Evolutionary conservation across 1,140 invertebrate species (phyloP).

Genomic region (Hestina assimilis): DNA sequence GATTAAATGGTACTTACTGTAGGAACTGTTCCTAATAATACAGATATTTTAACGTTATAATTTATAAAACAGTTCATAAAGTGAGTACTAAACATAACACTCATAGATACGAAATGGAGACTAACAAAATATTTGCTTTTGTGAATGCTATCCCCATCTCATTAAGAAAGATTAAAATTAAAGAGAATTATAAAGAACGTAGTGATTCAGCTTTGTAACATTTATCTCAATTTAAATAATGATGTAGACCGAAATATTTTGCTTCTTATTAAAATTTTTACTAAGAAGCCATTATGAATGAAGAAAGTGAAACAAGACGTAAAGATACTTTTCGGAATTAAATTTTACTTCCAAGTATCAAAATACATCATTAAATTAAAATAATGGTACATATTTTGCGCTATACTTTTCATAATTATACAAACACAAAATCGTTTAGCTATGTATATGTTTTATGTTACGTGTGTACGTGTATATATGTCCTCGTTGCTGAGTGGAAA

Average conservation of each 20-base stretch:
- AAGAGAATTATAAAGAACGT: conserved; percentile 1
- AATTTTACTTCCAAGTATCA: too few species aligned
- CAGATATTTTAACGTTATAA: not conserved
- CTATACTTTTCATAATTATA: too few species aligned
- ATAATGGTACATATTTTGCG: too few species aligned
- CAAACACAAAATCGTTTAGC: too few species aligned
- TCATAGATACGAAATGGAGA: not conserved
- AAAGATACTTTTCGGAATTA: not conserved
- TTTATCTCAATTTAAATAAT: conserved; percentile 23
- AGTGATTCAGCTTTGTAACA: conserved; percentile 8
- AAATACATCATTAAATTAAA: too few species aligned
- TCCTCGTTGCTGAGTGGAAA: conserved; percentile 17
- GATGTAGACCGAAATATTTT: conserved; percentile 13
- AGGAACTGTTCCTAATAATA: conserved; percentile 14
- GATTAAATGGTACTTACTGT: conserved; percentile 18
- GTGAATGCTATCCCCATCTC: conserved; percentile 15
- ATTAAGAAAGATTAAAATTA: conserved; percentile 7
- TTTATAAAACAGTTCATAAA: conserved; percentile 19
- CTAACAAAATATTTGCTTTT: conserved; percentile 4
- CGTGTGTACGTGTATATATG: conserved; percentile 17
- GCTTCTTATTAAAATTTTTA: not conserved
- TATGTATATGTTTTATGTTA: too few species aligned
- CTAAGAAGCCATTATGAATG: not conserved
- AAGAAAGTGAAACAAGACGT: conserved; percentile 1
- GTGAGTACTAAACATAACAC: conserved; percentile 14